Evolutionary conservation across 1,140 invertebrate species (phyloP).

Genomic region (Sminthurides bifidus): DNA sequence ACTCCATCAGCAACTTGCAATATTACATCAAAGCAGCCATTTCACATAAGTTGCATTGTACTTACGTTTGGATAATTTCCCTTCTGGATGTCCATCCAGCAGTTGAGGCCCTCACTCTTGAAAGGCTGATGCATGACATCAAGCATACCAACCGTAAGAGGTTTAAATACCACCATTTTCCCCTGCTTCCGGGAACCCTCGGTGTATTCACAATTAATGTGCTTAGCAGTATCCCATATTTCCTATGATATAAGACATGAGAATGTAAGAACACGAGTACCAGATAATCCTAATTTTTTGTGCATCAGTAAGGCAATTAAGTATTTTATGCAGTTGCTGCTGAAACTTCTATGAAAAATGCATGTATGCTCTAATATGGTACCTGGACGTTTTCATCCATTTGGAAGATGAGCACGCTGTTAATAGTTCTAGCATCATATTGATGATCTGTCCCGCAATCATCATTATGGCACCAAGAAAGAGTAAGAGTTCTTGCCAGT

Average conservation of each 20-base stretch:
- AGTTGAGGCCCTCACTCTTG: constrained; percentile 48
- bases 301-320: neutral
- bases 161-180: constrained; percentile 53
- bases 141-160: constrained; percentile 57
- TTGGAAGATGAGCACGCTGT: constrained; percentile 53
- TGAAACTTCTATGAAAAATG: neutral
- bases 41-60: too few relatives aligned
- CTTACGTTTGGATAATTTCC: constrained; percentile 53
- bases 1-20: too few relatives aligned
- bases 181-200: constrained; percentile 41
- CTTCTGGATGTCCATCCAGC: constrained; percentile 65
- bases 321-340: neutral
- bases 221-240: constrained; percentile 46
- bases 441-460: constrained; percentile 47
- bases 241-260: constrained; percentile 35
- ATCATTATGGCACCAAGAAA: constrained; percentile 49
- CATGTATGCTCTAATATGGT: too few relatives aligned
- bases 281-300: neutral
- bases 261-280: too few relatives aligned
- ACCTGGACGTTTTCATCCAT: constrained; percentile 50
- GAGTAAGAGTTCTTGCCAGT: constrained; percentile 42
- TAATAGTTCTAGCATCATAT: constrained; percentile 44
- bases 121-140: constrained; percentile 54
- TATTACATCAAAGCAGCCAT: too few relatives aligned
- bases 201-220: constrained; percentile 45